Percentiles rank a stretch among this genome's conserved stretches.
Evolutionary conservation across 2,888 invertebrate species (phyloP).

Genomic region (Phymatocera aterrima): DNA sequence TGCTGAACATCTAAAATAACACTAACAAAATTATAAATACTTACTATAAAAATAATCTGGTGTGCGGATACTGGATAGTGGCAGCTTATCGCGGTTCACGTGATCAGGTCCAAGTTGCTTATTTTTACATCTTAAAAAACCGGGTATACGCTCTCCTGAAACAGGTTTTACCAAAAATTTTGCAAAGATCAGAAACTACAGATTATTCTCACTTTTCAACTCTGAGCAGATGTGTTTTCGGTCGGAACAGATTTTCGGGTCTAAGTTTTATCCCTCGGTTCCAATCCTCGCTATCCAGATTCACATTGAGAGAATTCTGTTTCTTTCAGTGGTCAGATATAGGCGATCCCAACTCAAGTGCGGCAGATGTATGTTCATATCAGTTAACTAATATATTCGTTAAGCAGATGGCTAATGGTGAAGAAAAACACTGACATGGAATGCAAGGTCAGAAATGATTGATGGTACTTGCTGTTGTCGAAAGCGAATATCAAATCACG

Average conservation of each 20-base stretch:
- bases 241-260: not conserved
- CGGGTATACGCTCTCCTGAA: not conserved
- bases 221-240: not conserved
- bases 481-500: not conserved
- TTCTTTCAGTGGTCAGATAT: not conserved
- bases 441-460: not conserved
- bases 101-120: not conserved
- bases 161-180: not conserved
- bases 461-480: not conserved
- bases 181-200: not conserved
- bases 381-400: not conserved
- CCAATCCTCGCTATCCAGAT: not conserved
- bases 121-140: not conserved
- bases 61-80: not conserved
- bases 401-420: not conserved
- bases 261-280: not conserved
- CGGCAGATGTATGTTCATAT: not conserved
- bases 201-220: not conserved
- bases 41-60: constrained; percentile 5
- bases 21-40: not conserved
- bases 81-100: not conserved
- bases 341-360: not conserved
- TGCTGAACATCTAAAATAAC: not conserved
- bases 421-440: not conserved
- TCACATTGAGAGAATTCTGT: not conserved